Evolutionary conservation across 2,113 vertebrate genomes (phyloP), one percentile per base, ranked within the genome.

Genomic region (Coreoperca whiteheadi): DNA sequence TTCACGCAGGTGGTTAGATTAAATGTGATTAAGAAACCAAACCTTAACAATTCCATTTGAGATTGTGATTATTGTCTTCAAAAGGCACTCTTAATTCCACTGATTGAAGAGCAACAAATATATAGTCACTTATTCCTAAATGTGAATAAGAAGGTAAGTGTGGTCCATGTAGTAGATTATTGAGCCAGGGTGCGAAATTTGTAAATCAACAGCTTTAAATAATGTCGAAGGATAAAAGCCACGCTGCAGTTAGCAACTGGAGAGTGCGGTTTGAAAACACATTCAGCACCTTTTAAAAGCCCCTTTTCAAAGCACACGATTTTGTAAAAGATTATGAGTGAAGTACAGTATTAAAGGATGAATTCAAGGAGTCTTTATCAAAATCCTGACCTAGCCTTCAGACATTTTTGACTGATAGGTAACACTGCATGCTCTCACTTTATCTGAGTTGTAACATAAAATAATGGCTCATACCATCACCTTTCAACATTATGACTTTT

Each of bases 11-110:
- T 6, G 76, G 53, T 83, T 74, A 5, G 61, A 72, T 82, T 76
- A 70, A 12, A 68, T 2, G 34, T 78, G 84, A 85, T 85, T 79
- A 79, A 79, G 46, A 67, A 76, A 79, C n/a, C 74, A 64, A 41
- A 53, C 67, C 37, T 69, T 15, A 28, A 79, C 16, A 39, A 82
- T 76, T 61, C 43, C 68, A 79, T 77, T 43, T 48, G 10, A 69
- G 43, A 74, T 79, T n/a, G 53, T 64, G 77, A 90, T 89, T 64
- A 70, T 43, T 87, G 81, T 81, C 83, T 77, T 82, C 43, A 68
- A 83, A 87, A 90, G 83, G 87, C 81, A 82, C 82, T 82, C 81
- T 46, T 43, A 61, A 87, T 75, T 74, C 56, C 66, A 60, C 73
- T 81, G 66, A 77, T 69, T 80, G 37, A 77, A 59, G n/a, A 85